A percentile compares a stretch with the other conserved stretches of the same genome.
These are phyloP conservation scores for Otocyon megalotis DNA, from an alignment of 2,113 vertebrate species.

Conservation along the genomic window DNA sequence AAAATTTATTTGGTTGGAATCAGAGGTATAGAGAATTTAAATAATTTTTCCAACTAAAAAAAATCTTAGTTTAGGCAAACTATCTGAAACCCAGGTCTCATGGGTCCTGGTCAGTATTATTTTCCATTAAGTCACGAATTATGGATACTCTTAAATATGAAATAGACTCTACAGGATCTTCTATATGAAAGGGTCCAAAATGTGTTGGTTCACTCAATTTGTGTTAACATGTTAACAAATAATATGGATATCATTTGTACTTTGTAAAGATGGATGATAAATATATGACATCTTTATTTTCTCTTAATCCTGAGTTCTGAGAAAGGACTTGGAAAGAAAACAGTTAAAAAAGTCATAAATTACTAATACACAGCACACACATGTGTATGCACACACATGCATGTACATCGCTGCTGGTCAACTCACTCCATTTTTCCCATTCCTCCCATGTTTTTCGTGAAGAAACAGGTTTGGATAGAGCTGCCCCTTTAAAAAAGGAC, in stretches of 20 bases:
- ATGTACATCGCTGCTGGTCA: neutral
- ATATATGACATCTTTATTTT: neutral
- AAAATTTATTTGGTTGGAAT: neutral
- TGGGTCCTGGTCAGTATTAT: neutral
- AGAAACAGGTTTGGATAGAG: neutral
- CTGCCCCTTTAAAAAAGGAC: neutral
- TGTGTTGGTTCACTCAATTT: neutral
- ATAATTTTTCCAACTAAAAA: neutral
- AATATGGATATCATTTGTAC: neutral
- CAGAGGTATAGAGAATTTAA: neutral
- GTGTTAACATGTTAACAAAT: neutral
- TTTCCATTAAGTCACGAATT: conserved; percentile 10
- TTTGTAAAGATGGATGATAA: neutral
- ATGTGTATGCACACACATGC: neutral
- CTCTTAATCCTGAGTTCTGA: neutral
- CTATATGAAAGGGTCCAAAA: neutral
- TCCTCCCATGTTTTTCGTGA: neutral
- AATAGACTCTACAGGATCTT: neutral
- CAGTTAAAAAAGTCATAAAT: neutral
- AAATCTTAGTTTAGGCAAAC: neutral
- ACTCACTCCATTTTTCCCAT: neutral
- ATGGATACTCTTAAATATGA: neutral
- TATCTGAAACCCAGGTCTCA: neutral
- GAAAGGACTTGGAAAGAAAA: neutral
- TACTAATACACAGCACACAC: neutral